A percentile compares a stretch with the other conserved stretches of the same genome.
phyloP scores from a whole-genome alignment of 2,113 vertebrate species.

The Tragelaphus buxtoni region DNA sequence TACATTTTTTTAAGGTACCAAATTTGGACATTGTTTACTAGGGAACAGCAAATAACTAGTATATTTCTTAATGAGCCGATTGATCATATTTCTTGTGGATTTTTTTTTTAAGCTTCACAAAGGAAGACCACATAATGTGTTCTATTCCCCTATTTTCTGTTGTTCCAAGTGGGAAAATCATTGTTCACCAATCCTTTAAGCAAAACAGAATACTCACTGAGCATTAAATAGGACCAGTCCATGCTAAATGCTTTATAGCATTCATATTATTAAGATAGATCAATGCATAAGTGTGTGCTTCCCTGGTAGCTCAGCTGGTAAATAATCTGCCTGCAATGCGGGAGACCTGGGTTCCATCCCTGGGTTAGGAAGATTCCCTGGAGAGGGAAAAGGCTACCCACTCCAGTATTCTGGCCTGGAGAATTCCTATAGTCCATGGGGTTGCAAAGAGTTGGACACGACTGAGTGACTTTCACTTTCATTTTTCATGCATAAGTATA shows the following conservation, averaged over 20 bases:
- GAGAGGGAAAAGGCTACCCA: background rate
- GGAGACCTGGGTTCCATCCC: background rate
- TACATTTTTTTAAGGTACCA: background rate
- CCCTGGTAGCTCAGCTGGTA: background rate
- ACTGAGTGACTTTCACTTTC: background rate
- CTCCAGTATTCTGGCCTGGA: background rate
- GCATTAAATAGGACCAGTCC: background rate
- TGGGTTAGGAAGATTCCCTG: background rate
- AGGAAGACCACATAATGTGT: background rate
- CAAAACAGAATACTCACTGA: background rate
- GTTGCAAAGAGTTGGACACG: background rate
- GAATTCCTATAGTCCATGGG: background rate
- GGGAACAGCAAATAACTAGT: background rate
- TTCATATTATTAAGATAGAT: background rate
- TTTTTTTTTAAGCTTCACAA: background rate
- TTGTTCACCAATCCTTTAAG: background rate
- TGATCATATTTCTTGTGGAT: background rate
- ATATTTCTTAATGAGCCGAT: background rate
- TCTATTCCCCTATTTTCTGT: background rate
- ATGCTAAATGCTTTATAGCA: background rate
- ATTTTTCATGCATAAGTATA: background rate
- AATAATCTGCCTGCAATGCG: background rate
- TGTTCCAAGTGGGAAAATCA: background rate
- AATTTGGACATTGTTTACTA: background rate
- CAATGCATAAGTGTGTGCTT: background rate